These are phyloP conservation scores for Scaeva pyrastri DNA, from an alignment of 2,888 invertebrate genomes.

Conservation along the genomic window DNA sequence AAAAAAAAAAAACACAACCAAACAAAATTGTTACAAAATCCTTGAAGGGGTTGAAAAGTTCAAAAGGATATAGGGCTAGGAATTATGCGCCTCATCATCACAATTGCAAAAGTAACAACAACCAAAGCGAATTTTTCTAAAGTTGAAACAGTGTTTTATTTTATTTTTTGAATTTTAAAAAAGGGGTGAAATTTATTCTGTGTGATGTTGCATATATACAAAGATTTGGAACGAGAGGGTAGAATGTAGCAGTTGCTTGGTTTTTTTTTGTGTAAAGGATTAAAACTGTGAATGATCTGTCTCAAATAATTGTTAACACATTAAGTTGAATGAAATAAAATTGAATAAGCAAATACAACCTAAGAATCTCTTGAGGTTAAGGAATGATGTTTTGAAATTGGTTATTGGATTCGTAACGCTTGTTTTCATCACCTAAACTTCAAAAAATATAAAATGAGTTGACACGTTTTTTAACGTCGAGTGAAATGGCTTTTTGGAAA, in stretches of 20 bases:
- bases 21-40: constrained; percentile 65
- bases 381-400: too few relatives aligned
- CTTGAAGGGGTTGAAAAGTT: constrained; percentile 41
- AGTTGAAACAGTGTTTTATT: constrained; percentile 48
- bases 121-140: constrained; percentile 72
- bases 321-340: constrained; percentile 50
- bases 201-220: background rate
- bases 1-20: constrained; percentile 34
- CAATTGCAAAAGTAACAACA: constrained; percentile 65
- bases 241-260: constrained; percentile 51
- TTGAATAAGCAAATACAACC: constrained; percentile 41
- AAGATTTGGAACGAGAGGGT: constrained; percentile 46
- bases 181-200: constrained; percentile 52
- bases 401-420: too few relatives aligned
- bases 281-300: constrained; percentile 60
- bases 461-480: too few relatives aligned
- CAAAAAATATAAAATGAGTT: too few relatives aligned
- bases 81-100: constrained; percentile 64
- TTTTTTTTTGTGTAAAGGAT: constrained; percentile 55
- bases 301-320: constrained; percentile 59
- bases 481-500: too few relatives aligned
- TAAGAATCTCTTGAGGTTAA: too few relatives aligned
- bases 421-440: too few relatives aligned
- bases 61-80: constrained; percentile 27
- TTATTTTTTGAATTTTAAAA: constrained; percentile 4